Conservation (phyloP, 2,113 vertebrate genomes). For the Elephas maximus region DNA sequence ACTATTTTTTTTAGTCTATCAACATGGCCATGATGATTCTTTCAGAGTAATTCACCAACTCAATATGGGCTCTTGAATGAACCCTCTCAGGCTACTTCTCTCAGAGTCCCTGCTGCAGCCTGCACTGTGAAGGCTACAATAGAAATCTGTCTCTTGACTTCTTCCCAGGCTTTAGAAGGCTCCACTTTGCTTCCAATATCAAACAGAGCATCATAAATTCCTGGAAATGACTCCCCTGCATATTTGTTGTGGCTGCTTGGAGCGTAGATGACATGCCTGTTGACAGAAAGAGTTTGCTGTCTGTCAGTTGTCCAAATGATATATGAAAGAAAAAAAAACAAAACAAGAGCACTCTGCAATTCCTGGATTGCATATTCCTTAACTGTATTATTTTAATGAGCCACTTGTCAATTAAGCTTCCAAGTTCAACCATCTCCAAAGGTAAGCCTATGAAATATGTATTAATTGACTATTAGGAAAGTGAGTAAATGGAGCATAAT, state of each 20-base stretch:
- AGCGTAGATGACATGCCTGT: constrained; percentile 95
- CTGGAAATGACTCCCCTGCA: constrained; percentile 95
- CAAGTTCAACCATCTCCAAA: not conserved
- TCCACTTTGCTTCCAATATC: constrained; percentile 91
- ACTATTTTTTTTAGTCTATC: not conserved
- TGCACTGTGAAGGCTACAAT: constrained; percentile 95
- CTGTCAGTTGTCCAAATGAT: not conserved
- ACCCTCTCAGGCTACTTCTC: constrained; percentile 73
- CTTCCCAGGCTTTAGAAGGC: constrained; percentile 90
- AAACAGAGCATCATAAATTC: constrained; percentile 96
- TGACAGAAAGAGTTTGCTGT: constrained; percentile 44
- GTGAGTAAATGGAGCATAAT: not conserved
- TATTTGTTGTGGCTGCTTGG: constrained; percentile 98
- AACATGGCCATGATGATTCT: not conserved
- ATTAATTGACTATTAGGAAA: not conserved
- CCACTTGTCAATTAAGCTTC: not conserved
- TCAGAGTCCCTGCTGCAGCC: constrained; percentile 93
- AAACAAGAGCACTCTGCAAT: not conserved
- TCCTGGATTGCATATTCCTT: not conserved
- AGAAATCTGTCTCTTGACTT: constrained; percentile 95
- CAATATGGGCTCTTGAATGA: not conserved
- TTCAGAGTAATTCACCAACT: not conserved
- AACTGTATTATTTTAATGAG: not conserved
- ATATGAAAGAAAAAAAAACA: constrained; percentile 24
- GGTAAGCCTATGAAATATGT: not conserved